These are phyloP conservation scores for Urocolius indicus DNA, from an alignment of 2,113 vertebrate species.

Conservation along the genomic window DNA sequence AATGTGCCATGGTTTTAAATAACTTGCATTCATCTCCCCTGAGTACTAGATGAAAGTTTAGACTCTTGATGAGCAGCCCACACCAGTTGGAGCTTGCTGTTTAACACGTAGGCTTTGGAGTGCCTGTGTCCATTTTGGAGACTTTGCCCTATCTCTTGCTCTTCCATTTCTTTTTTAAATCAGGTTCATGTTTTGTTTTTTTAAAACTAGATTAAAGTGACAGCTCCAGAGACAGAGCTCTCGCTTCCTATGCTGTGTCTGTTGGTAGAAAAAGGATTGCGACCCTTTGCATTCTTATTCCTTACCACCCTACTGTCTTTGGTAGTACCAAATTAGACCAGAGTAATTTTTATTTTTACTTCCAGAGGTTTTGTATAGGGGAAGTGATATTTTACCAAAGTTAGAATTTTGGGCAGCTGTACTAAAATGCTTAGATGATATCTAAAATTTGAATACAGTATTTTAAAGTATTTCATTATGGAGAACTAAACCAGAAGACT, in stretches of 20 bases:
- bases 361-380: not conserved
- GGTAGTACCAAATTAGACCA: not conserved
- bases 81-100: not conserved
- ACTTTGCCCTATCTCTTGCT: not conserved
- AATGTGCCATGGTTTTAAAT: constrained; percentile 64
- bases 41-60: constrained; percentile 51
- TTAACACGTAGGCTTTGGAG: constrained; percentile 12
- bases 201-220: not conserved
- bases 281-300: not conserved
- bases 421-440: not conserved
- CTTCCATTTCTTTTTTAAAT: not conserved
- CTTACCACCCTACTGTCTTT: not conserved
- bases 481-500: not conserved
- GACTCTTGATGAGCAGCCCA: not conserved
- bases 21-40: constrained; percentile 26
- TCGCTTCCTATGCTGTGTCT: fast-evolving
- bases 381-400: not conserved
- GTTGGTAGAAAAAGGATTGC: not conserved
- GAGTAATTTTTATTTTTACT: not conserved
- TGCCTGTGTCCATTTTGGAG: not conserved
- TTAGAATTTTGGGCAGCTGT: not conserved
- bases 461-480: not conserved
- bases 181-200: not conserved
- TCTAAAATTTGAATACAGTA: not conserved
- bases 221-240: not conserved